phyloP scores from a whole-genome alignment of 2,113 vertebrate species.

The Galbula dea region DNA sequence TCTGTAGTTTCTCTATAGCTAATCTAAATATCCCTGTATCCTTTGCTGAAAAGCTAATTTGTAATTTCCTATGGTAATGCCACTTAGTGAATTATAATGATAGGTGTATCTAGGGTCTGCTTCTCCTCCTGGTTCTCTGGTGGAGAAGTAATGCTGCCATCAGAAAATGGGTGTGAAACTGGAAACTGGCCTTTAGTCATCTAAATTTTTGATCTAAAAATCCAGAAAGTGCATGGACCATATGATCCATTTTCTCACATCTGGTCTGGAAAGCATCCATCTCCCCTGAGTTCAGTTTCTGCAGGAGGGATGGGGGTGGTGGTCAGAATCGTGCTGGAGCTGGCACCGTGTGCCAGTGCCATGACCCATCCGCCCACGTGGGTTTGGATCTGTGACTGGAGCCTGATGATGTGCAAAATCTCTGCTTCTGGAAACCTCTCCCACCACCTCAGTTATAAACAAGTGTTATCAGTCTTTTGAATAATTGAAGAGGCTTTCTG shows the following conservation, averaged over 20 bases:
- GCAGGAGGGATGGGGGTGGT: background rate
- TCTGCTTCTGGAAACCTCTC: constrained; percentile 41
- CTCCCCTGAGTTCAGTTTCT: background rate
- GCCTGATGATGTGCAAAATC: background rate
- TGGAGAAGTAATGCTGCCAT: background rate
- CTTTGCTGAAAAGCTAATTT: constrained; percentile 54
- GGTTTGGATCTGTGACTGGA: background rate
- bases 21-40: background rate
- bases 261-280: background rate
- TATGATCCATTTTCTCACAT: background rate
- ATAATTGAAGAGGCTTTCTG: constrained; percentile 67
- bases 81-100: background rate
- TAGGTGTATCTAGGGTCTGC: background rate
- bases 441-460: constrained; percentile 43
- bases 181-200: constrained; percentile 3
- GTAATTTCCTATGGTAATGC: constrained; percentile 51
- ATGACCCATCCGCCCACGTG: rapidly evolving
- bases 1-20: constrained; percentile 24
- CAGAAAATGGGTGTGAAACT: background rate
- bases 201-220: background rate
- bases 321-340: background rate
- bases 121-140: background rate
- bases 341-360: background rate
- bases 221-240: background rate
- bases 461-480: constrained; percentile 54